A percentile compares a stretch with the other conserved stretches of the same genome.
Conservation (phyloP, 2,113 vertebrate genomes). For the Megaceryle maxima region DNA sequence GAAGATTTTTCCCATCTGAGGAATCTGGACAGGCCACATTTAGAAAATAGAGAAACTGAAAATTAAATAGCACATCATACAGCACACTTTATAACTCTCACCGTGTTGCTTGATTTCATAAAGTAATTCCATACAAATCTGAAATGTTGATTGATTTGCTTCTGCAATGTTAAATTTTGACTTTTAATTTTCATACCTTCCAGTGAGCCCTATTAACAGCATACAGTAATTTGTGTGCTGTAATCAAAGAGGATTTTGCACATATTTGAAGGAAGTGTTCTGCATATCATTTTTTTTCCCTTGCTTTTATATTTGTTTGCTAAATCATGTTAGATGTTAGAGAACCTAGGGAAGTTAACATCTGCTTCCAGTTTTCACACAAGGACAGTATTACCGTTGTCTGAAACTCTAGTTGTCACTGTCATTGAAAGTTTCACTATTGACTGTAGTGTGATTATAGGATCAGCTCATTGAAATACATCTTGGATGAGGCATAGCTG, state of each 20-base stretch:
- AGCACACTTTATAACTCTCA: background rate
- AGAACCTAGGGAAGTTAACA: background rate
- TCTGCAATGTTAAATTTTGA: constrained; percentile 22
- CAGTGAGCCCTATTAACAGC: background rate
- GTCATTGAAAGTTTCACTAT: background rate
- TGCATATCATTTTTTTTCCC: background rate
- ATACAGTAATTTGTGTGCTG: background rate
- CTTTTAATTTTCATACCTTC: constrained; percentile 7
- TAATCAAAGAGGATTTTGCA: background rate
- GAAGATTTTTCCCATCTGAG: background rate
- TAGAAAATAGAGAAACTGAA: background rate
- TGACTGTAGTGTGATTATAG: background rate
- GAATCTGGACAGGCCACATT: background rate
- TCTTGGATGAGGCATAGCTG: background rate
- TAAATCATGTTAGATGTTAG: background rate
- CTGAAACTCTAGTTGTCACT: background rate
- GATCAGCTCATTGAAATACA: background rate
- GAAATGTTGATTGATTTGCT: constrained; percentile 32
- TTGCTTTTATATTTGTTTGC: background rate
- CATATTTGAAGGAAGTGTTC: background rate
- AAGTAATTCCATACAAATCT: background rate
- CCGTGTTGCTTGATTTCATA: background rate
- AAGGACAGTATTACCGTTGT: background rate
- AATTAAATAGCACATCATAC: background rate
- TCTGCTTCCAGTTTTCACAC: background rate